Percentiles rank a stretch among this genome's conserved stretches.
Conservation (phyloP, 2,113 vertebrate genomes). For the Mus pahari region DNA sequence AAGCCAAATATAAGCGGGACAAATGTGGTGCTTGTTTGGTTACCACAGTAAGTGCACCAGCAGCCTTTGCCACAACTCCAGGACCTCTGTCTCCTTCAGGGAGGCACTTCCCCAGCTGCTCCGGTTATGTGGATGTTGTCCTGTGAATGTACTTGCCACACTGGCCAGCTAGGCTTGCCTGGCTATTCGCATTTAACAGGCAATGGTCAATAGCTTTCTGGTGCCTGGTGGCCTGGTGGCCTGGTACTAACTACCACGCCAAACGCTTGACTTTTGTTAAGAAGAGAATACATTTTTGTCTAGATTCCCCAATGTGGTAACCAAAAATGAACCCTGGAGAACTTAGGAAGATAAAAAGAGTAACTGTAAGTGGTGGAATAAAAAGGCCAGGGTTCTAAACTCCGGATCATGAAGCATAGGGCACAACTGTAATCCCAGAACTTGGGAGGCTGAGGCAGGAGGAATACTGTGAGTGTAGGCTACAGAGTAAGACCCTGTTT, state of each 20-base stretch:
- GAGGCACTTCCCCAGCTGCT: background rate
- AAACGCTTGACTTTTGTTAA: background rate
- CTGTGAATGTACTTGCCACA: background rate
- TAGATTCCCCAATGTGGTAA: background rate
- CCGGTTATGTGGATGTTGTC: background rate
- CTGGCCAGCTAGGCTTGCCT: too few relatives aligned
- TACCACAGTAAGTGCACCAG: background rate
- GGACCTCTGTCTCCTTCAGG: background rate
- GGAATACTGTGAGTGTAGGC: background rate
- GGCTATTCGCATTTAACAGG: background rate
- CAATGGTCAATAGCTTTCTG: background rate
- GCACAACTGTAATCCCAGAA: background rate
- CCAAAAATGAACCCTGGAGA: background rate
- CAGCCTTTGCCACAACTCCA: background rate
- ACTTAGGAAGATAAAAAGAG: background rate
- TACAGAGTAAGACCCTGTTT: background rate
- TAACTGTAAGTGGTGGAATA: background rate
- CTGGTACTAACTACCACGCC: background rate
- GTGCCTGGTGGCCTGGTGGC: too few relatives aligned
- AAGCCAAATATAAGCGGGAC: background rate
- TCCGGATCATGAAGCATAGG: background rate
- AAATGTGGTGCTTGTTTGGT: background rate
- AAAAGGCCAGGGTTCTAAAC: background rate
- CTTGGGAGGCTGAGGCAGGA: background rate
- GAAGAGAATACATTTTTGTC: background rate